phyloP scores from a whole-genome alignment of 2,888 invertebrate species.

The Lasioglossum morio region DNA sequence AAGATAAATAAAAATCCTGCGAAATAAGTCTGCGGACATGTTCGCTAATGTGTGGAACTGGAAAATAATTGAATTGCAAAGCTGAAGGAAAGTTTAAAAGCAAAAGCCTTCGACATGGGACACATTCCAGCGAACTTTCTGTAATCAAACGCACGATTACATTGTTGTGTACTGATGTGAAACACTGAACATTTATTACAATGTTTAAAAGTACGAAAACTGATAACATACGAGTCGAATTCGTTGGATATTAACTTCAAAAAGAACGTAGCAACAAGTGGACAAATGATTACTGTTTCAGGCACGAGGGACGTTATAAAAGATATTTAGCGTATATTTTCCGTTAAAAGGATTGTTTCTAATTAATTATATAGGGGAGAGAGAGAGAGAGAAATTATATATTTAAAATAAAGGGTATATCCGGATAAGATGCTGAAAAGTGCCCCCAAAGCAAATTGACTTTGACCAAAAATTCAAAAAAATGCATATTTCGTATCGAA shows the following conservation, averaged over 20 bases:
- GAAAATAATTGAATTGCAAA: slow-evolving; percentile 13
- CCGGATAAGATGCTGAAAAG: no score
- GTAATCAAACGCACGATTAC: neutral
- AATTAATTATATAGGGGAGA: neutral
- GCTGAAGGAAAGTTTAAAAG: neutral
- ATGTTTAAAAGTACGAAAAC: neutral
- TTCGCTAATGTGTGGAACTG: neutral
- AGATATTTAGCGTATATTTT: neutral
- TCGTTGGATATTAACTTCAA: neutral
- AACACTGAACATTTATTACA: neutral
- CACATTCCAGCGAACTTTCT: neutral
- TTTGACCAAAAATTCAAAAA: no score
- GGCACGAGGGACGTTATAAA: neutral
- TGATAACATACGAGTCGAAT: neutral
- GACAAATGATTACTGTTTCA: neutral
- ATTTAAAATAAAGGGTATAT: neutral
- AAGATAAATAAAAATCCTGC: slow-evolving; percentile 23
- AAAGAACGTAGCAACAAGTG: neutral
- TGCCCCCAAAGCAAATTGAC: no score
- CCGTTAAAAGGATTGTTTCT: neutral
- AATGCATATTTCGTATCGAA: no score
- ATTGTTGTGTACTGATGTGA: neutral
- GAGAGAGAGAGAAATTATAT: neutral
- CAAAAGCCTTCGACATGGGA: neutral
- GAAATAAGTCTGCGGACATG: neutral